Base-by-base conservation (phyloP, 2,113 vertebrate genomes). In the Alethe diademata region DNA sequence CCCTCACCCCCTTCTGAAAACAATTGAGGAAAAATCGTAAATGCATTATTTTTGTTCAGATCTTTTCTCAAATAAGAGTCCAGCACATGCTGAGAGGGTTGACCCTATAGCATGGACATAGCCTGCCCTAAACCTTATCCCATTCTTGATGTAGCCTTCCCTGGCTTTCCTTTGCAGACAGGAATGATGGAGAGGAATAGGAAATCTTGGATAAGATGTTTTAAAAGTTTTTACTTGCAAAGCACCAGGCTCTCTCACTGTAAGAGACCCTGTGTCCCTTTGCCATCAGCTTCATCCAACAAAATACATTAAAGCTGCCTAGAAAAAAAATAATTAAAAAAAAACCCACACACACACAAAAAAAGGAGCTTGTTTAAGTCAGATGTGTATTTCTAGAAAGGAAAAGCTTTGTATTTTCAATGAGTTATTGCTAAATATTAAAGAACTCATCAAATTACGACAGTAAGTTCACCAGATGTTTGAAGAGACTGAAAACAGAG, bases 21-120 rank as follows among this genome's bases (percentile, higher is more conserved):
- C 31, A 19, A 25, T 1, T 0, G 9, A 31, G 48, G 28, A 48
- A 22, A 53, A 71, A 14, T 7, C 10, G 0, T 6, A 31, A 17
- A 12, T n/a, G 17, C 13, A 1, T 75, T n/a, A 1, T 35, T 66
- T 61, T 51, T 61, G 25, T 4, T 2, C 8, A 42, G 19, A 64
- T 33, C n/a, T 42, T 10, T 28, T 17, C 64, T 42, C 35, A 69
- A 36, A 6, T 2, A 5, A 2, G 33, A 71, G 33, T 5, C 23
- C 9, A 60, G 54, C 24, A 36, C 33, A 11, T 50, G 33, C 60
- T 31, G 20, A 35, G 25, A 7, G 24, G 13, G 4, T 0, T 67
- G 26, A 15, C 14, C 36, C 9, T 18, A 15, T 0, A 38, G 25
- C 1, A 33, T 58, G 33, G 36, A 28, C 40, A 23, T 3, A n/a